Percentiles rank a stretch among this genome's conserved stretches.
Evolutionary conservation across 2,113 vertebrate genomes (phyloP).

Genomic region (Archocentrus centrarchus): DNA sequence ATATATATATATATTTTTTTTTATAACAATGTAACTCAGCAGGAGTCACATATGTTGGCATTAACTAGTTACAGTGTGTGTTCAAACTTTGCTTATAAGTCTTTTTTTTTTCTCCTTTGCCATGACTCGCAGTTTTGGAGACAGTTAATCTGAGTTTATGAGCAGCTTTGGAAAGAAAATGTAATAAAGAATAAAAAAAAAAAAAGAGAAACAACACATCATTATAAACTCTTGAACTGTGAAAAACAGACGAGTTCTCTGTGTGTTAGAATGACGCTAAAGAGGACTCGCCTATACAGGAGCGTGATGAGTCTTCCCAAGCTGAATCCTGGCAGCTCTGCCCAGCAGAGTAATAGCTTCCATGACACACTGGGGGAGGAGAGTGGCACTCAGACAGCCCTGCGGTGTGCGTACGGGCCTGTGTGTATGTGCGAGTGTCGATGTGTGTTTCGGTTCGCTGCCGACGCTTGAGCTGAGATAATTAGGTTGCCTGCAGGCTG

Average conservation of each 20-base stretch:
- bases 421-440: conserved; percentile 44
- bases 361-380: conserved; percentile 63
- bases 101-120: background rate
- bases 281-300: conserved; percentile 1
- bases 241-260: background rate
- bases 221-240: background rate
- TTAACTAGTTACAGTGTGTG: background rate
- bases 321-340: conserved; percentile 24
- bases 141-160: background rate
- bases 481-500: conserved; percentile 75
- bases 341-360: conserved; percentile 66
- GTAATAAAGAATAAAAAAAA: background rate
- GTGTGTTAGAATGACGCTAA: background rate
- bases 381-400: conserved; percentile 50
- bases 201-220: background rate
- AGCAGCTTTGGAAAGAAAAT: background rate
- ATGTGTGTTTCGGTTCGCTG: conserved; percentile 58
- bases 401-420: conserved; percentile 33
- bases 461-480: conserved; percentile 71
- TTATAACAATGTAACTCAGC: background rate
- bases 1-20: no score
- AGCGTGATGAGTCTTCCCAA: conserved; percentile 19
- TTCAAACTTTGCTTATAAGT: background rate
- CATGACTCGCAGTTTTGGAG: background rate
- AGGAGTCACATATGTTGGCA: background rate